These are phyloP conservation scores for Pogona vitticeps DNA, from an alignment of 2,113 vertebrate genomes.

Conservation along the genomic window DNA sequence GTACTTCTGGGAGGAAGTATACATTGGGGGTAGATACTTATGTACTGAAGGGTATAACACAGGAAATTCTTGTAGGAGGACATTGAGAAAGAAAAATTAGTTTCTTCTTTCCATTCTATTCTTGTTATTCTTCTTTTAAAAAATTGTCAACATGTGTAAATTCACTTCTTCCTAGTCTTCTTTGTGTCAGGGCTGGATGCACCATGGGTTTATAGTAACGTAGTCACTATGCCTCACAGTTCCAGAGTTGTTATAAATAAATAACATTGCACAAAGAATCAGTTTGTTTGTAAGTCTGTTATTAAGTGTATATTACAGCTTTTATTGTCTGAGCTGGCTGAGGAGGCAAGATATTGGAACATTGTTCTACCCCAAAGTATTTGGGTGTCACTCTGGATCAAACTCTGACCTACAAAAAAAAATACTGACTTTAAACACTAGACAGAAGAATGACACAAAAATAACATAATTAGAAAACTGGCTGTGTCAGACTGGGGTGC, in stretches of 20 bases:
- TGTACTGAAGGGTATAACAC: background rate
- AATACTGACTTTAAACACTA: too few relatives aligned
- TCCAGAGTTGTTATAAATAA: background rate
- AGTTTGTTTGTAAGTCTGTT: too few relatives aligned
- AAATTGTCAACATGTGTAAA: background rate
- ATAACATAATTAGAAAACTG: too few relatives aligned
- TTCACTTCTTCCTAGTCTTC: background rate
- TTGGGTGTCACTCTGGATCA: too few relatives aligned
- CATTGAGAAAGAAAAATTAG: background rate
- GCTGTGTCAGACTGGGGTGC: too few relatives aligned
- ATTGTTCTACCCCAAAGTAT: too few relatives aligned
- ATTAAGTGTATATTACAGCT: too few relatives aligned
- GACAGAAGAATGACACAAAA: too few relatives aligned
- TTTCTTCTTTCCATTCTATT: background rate
- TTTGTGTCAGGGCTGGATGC: background rate
- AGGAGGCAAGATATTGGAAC: too few relatives aligned
- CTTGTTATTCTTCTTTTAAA: background rate
- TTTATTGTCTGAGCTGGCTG: too few relatives aligned
- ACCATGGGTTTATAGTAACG: conserved; percentile 11
- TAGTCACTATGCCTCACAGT: background rate
- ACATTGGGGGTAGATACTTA: background rate
- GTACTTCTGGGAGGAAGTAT: background rate
- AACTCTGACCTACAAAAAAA: too few relatives aligned
- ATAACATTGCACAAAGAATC: background rate
- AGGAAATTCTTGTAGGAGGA: background rate